Evolutionary conservation across 2,113 vertebrate genomes (phyloP).

Genomic region (Eulemur rufifrons): DNA sequence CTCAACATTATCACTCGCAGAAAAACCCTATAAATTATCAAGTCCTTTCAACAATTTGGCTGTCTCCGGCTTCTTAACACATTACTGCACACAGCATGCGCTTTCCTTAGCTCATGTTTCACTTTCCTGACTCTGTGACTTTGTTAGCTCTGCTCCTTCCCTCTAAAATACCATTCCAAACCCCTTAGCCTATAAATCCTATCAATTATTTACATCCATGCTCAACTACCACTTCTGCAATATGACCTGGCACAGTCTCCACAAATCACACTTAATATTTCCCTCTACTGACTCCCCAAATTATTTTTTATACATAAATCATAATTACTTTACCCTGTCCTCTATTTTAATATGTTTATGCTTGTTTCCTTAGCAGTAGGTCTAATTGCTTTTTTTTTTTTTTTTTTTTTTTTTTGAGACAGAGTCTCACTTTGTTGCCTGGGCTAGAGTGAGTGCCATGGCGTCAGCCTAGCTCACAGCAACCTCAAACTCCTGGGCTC

Average conservation of each 20-base stretch:
- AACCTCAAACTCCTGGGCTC: too few relatives aligned
- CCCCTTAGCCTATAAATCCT: neutral
- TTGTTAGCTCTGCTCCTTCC: neutral
- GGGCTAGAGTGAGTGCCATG: too few relatives aligned
- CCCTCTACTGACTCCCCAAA: neutral
- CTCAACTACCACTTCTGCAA: neutral
- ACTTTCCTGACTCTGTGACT: neutral
- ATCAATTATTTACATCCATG: neutral
- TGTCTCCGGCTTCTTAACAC: neutral
- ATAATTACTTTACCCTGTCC: neutral
- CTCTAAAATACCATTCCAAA: neutral
- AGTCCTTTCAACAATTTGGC: neutral
- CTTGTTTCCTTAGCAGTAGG: neutral
- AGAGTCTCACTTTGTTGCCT: too few relatives aligned
- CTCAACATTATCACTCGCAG: neutral
- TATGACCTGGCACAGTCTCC: neutral
- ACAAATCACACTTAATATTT: neutral
- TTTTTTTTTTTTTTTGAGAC: too few relatives aligned
- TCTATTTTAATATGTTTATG: neutral
- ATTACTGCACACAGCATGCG: accelerated
- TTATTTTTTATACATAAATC: neutral
- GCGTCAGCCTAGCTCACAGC: too few relatives aligned
- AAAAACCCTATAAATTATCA: neutral
- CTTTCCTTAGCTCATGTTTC: neutral
- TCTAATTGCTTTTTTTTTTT: neutral